Percentiles rank a stretch among this genome's conserved stretches.
These are phyloP conservation scores for Anguilla pacifica DNA, from an alignment of 2,797 vertebrate species.

Conservation along the genomic window DNA sequence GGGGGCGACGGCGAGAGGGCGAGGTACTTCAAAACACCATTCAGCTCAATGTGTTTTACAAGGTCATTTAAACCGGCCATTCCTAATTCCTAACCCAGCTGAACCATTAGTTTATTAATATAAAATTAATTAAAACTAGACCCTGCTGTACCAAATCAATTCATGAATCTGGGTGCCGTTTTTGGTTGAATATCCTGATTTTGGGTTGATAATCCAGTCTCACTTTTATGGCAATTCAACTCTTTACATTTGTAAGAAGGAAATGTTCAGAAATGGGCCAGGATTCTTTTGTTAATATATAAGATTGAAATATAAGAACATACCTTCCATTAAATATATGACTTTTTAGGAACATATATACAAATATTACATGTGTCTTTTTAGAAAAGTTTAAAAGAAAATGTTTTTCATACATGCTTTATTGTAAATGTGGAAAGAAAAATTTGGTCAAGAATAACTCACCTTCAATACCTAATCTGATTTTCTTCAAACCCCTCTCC, in stretches of 20 bases:
- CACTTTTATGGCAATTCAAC: too few species aligned
- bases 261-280: not conserved
- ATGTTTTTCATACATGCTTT: not conserved
- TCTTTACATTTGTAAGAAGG: not conserved
- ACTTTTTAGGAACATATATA: not conserved
- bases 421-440: not conserved
- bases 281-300: not conserved
- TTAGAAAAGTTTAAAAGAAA: not conserved
- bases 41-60: not conserved
- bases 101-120: not conserved
- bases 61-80: too few species aligned
- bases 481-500: conserved; percentile 97
- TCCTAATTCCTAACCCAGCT: not conserved
- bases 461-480: conserved; percentile 96
- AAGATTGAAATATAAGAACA: not conserved
- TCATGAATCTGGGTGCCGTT: not conserved
- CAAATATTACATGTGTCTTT: too few species aligned
- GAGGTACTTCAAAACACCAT: not conserved
- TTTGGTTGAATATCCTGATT: not conserved
- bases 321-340: not conserved
- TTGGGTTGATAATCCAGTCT: not conserved
- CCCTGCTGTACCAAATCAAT: not conserved
- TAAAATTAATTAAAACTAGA: not conserved
- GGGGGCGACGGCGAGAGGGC: not conserved
- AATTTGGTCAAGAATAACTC: not conserved